A percentile compares a stretch with the other conserved stretches of the same genome.
These are phyloP conservation scores for Nicator chloris DNA, from an alignment of 2,113 vertebrate species.

Conservation along the genomic window DNA sequence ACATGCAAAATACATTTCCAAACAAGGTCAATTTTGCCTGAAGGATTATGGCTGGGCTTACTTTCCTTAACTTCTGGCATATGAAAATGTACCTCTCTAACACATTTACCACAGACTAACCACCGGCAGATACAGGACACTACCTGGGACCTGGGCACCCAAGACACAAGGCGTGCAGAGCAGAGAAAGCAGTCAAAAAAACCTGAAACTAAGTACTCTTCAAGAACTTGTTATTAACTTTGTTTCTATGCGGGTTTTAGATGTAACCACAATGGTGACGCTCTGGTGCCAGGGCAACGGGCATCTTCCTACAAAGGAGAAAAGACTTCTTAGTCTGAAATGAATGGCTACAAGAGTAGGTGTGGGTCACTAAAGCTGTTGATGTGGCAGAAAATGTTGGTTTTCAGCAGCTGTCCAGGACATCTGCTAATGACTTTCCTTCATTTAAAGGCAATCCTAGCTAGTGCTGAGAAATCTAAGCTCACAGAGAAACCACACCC, in stretches of 20 bases:
- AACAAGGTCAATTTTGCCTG: not conserved
- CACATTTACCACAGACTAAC: not conserved
- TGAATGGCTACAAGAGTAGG: not conserved
- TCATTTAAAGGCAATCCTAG: not conserved
- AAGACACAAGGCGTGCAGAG: accelerated
- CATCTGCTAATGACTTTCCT: not conserved
- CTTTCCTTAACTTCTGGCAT: not conserved
- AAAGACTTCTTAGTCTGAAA: not conserved
- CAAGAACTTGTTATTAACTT: not conserved
- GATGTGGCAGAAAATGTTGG: not conserved
- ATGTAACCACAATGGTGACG: not conserved
- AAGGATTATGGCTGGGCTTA: not conserved
- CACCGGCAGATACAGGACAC: not conserved
- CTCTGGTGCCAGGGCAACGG: not conserved
- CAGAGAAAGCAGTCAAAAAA: not conserved
- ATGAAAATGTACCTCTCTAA: not conserved
- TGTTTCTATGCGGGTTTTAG: not conserved
- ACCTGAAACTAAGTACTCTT: not conserved
- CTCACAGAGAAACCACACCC: not conserved
- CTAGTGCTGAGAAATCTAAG: not conserved
- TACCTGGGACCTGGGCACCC: not conserved
- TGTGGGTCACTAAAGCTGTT: not conserved
- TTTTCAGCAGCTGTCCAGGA: not conserved
- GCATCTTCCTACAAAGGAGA: not conserved
- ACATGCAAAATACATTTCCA: not conserved